Conservation (phyloP, 2,113 vertebrate species). For the Salvator merianae region DNA sequence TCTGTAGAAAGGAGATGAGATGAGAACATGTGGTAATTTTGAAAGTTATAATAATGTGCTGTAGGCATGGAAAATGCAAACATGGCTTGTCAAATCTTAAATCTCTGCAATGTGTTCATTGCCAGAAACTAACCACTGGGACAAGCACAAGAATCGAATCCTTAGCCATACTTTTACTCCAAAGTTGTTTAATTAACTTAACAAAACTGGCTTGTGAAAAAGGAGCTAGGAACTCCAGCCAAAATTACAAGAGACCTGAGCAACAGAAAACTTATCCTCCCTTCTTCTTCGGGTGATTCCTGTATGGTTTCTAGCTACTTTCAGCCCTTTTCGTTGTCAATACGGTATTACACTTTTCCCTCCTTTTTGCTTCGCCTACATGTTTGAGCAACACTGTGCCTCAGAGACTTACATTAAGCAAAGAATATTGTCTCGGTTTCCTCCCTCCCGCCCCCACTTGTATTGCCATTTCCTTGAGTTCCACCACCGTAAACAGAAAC, state of each 20-base stretch:
- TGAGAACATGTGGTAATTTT: background rate
- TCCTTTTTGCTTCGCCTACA: background rate
- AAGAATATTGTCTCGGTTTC: slow-evolving; percentile 5
- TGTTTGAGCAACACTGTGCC: slow-evolving; percentile 4
- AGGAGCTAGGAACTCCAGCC: background rate
- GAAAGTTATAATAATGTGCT: background rate
- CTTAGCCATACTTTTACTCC: background rate
- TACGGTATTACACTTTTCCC: background rate
- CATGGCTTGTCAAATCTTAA: background rate
- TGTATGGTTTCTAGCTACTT: slow-evolving; percentile 2
- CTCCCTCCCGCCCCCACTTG: background rate
- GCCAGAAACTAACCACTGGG: slow-evolving; percentile 12
- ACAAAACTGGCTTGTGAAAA: background rate
- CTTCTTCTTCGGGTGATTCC: slow-evolving; percentile 16
- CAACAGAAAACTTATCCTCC: slow-evolving; percentile 23
- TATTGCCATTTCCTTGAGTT: slow-evolving; percentile 36
- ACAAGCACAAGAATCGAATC: background rate
- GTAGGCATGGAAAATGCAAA: background rate
- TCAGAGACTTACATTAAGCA: slow-evolving; percentile 13
- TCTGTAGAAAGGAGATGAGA: slow-evolving; percentile 13
- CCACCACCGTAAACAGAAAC: background rate
- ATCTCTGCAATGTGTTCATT: slow-evolving; percentile 15
- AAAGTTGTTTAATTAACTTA: background rate
- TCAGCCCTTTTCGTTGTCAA: slow-evolving; percentile 24
- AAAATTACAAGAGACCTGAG: background rate